Percentiles rank a stretch among this genome's conserved stretches.
Conservation (phyloP, 2,113 vertebrate species). For the Prunella himalayana region DNA sequence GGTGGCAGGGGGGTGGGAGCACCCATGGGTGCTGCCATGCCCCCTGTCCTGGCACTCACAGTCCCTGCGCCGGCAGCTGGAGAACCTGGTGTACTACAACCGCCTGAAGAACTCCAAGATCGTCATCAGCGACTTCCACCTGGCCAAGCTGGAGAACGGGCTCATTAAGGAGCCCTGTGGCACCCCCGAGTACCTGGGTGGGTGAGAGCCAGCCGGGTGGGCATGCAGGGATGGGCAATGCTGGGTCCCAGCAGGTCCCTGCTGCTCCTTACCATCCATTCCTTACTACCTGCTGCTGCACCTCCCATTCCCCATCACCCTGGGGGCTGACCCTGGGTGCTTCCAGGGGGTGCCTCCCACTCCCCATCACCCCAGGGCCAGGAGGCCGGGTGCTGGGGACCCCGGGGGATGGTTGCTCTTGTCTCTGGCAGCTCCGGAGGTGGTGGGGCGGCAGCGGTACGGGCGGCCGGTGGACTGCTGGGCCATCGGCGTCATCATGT, state of each 20-base stretch:
- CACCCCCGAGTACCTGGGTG: slow-evolving; percentile 95
- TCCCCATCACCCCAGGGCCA: not conserved
- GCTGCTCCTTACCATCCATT: not conserved
- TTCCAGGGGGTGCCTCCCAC: not conserved
- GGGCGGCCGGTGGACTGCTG: slow-evolving; percentile 96
- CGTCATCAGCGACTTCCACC: slow-evolving; percentile 96
- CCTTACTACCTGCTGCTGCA: not conserved
- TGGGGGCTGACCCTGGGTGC: not conserved
- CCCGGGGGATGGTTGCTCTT: not conserved
- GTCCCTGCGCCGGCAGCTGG: slow-evolving; percentile 73
- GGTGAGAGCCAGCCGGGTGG: slow-evolving; percentile 70
- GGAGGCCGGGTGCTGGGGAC: not conserved
- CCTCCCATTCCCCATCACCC: not conserved
- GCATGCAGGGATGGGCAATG: fast-evolving
- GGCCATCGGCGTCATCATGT: slow-evolving; percentile 98
- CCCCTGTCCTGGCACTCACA: not conserved
- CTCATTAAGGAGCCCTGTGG: slow-evolving; percentile 98
- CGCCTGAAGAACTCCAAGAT: slow-evolving; percentile 99
- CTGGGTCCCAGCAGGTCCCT: not conserved
- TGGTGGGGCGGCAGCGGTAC: slow-evolving; percentile 94
- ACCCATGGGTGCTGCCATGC: not conserved
- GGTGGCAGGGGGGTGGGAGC: not conserved
- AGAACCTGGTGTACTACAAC: slow-evolving; percentile 97
- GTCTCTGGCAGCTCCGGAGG: slow-evolving; percentile 85
- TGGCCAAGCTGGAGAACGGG: slow-evolving; percentile 95